Conservation (phyloP, 2,113 vertebrate genomes). For the Spheniscus mendiculus region DNA sequence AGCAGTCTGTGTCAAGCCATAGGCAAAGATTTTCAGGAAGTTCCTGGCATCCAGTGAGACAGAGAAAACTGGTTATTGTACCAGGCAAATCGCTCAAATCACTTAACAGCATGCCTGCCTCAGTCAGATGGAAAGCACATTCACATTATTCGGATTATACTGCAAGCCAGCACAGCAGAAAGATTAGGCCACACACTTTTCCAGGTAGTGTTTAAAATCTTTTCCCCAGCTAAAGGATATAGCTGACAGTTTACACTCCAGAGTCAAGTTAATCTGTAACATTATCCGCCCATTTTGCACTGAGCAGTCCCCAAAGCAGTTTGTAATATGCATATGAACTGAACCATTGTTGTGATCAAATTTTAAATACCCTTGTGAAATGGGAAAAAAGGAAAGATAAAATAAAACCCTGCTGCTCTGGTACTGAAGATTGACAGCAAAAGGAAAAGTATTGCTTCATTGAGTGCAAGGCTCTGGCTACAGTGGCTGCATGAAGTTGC, state of each 20-base stretch:
- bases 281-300: constrained; percentile 68
- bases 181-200: constrained; percentile 70
- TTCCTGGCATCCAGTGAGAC: constrained; percentile 60
- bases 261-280: constrained; percentile 75
- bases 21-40: constrained; percentile 65
- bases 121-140: constrained; percentile 68
- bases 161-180: constrained; percentile 61
- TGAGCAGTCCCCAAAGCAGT: constrained; percentile 68
- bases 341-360: constrained; percentile 78
- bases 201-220: constrained; percentile 72
- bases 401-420: constrained; percentile 64
- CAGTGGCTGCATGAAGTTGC: constrained; percentile 30
- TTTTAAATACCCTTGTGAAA: constrained; percentile 72
- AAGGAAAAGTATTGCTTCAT: constrained; percentile 50
- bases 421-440: constrained; percentile 60
- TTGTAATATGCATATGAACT: constrained; percentile 76
- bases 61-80: constrained; percentile 67
- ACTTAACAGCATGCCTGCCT: constrained; percentile 67
- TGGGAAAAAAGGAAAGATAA: constrained; percentile 61
- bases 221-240: constrained; percentile 68
- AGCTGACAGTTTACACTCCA: constrained; percentile 67
- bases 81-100: constrained; percentile 69
- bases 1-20: constrained; percentile 60
- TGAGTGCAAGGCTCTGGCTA: constrained; percentile 54
- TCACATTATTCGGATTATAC: constrained; percentile 69